These are phyloP conservation scores for Callionymus lyra DNA, from an alignment of 2,113 vertebrate species.

Conservation along the genomic window DNA sequence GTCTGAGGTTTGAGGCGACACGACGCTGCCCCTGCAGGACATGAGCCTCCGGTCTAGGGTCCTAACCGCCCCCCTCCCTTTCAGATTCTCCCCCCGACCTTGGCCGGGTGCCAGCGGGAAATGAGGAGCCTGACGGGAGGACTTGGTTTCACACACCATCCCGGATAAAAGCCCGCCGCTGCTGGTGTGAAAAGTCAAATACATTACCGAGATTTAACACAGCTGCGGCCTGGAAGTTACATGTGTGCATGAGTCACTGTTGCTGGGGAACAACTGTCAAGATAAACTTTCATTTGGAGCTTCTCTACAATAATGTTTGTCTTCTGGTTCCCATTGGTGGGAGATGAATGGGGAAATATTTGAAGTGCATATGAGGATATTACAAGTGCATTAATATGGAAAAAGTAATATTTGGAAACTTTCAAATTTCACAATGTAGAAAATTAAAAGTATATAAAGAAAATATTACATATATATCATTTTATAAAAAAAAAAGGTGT, in stretches of 20 bases:
- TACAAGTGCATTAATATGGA: too few relatives aligned
- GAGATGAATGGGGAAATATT: background rate
- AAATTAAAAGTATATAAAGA: too few relatives aligned
- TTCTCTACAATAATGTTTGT: background rate
- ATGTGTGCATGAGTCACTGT: background rate
- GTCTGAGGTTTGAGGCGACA: constrained; percentile 6
- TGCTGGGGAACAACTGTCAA: background rate
- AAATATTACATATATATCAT: too few relatives aligned
- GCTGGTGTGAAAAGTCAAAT: constrained; percentile 8
- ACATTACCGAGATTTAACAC: constrained; percentile 4
- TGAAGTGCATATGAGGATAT: background rate
- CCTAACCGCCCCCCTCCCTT: background rate
- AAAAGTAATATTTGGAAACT: too few relatives aligned
- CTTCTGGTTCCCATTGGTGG: background rate
- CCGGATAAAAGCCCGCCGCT: constrained; percentile 14
- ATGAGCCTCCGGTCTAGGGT: constrained; percentile 1
- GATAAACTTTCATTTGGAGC: background rate
- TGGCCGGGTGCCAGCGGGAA: constrained; percentile 30
- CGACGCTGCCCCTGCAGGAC: constrained; percentile 18
- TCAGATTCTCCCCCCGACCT: constrained; percentile 21
- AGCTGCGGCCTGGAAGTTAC: constrained; percentile 4
- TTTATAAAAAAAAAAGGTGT: too few relatives aligned
- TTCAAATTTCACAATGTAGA: too few relatives aligned
- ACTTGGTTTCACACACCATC: constrained; percentile 18
- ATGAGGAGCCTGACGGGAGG: constrained; percentile 13